Evolutionary conservation across 2,888 invertebrate species (phyloP).

Genomic region (Eupelmus urozonus): DNA sequence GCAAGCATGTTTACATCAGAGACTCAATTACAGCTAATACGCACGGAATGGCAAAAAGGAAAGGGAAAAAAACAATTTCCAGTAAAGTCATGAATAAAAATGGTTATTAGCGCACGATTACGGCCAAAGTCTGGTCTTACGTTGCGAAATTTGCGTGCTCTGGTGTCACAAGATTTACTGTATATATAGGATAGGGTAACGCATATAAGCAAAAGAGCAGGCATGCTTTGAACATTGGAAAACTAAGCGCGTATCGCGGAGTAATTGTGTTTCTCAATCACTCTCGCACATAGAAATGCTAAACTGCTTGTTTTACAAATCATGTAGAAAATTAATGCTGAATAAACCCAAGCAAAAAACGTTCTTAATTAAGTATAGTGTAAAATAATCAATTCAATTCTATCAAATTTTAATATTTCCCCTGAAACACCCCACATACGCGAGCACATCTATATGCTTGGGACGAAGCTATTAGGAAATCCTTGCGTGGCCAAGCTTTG

Average conservation of each 20-base stretch:
- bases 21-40: too few relatives aligned
- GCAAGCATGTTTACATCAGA: too few relatives aligned
- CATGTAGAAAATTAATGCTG: constrained; percentile 6
- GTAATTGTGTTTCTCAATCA: neutral
- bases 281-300: too few relatives aligned
- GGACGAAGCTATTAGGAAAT: too few relatives aligned
- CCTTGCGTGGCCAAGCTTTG: too few relatives aligned
- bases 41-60: too few relatives aligned
- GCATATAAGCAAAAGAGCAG: neutral
- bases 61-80: too few relatives aligned
- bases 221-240: constrained; percentile 32
- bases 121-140: neutral
- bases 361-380: neutral
- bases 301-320: neutral
- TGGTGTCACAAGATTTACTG: neutral
- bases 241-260: neutral
- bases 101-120: neutral
- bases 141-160: neutral
- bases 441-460: too few relatives aligned
- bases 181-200: constrained; percentile 1
- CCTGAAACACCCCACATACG: too few relatives aligned
- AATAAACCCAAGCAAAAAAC: neutral
- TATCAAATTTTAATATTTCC: too few relatives aligned
- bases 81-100: neutral
- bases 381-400: too few relatives aligned